These are phyloP conservation scores for Siderastrea siderea DNA, from an alignment of 92 coral and sea anemone genomes.

Conservation along the genomic window DNA sequence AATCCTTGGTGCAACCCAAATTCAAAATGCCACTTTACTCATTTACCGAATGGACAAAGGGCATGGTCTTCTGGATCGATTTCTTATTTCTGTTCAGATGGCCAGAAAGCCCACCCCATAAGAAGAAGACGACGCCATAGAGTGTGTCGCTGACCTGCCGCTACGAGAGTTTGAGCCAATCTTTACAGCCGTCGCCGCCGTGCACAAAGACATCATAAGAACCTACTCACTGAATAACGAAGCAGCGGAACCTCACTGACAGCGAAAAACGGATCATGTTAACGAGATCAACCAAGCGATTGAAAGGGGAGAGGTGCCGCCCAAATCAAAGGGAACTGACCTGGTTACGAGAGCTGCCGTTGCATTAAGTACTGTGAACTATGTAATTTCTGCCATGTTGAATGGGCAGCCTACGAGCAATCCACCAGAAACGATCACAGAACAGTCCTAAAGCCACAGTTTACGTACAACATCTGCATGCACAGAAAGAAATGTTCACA, in stretches of 20 bases:
- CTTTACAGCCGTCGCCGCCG: neutral
- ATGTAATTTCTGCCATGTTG: neutral
- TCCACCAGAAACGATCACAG: neutral
- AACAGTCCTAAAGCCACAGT: neutral
- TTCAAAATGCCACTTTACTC: conserved; percentile 25
- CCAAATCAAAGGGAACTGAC: conserved; percentile 27
- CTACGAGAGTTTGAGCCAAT: conserved; percentile 3
- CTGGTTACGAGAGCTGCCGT: conserved; percentile 26
- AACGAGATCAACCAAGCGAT: conserved; percentile 11
- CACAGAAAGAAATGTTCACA: neutral
- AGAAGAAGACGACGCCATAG: conserved; percentile 20
- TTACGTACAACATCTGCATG: neutral
- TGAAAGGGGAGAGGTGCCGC: conserved; percentile 20
- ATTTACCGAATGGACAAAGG: conserved; percentile 42
- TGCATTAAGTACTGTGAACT: neutral
- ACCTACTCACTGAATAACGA: neutral
- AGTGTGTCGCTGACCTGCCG: neutral
- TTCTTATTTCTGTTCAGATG: conserved; percentile 19
- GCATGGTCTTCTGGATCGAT: conserved; percentile 18
- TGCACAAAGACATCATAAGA: conserved; percentile 20
- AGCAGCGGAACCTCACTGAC: neutral
- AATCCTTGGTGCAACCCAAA: conserved; percentile 33
- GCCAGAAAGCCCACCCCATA: conserved; percentile 23
- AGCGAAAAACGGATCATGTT: conserved; percentile 6
- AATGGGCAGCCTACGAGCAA: neutral